phyloP scores from a whole-genome alignment of 2,113 vertebrate species.

The Ammodytes dubius region DNA sequence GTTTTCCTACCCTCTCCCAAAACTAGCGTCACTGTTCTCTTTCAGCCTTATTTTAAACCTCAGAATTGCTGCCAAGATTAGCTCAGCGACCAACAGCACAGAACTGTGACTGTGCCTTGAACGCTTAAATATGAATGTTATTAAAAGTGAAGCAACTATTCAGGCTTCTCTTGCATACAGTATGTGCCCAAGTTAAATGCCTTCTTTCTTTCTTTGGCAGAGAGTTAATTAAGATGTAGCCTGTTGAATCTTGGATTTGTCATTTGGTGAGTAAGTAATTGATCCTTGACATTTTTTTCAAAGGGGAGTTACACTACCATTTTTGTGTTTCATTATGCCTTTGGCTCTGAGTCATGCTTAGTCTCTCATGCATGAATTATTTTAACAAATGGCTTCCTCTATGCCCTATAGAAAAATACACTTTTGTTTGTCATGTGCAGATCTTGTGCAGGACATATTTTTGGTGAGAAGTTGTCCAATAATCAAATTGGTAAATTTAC shows the following conservation, averaged over 20 bases:
- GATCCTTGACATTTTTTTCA: constrained; percentile 23
- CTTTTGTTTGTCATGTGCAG: constrained; percentile 4
- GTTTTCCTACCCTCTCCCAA: not conserved
- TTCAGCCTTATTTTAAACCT: not conserved
- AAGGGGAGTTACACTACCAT: not conserved
- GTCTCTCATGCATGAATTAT: constrained; percentile 51
- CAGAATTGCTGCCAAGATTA: not conserved
- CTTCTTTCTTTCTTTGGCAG: not conserved
- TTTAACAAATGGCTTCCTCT: constrained; percentile 38
- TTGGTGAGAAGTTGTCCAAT: not conserved
- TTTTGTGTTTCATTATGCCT: constrained; percentile 51
- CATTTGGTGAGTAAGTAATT: constrained; percentile 22
- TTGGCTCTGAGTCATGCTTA: constrained; percentile 46
- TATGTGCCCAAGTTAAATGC: not conserved
- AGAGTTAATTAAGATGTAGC: not conserved
- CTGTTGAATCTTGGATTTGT: not conserved
- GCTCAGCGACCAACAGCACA: not conserved
- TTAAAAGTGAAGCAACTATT: not conserved
- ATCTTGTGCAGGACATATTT: not conserved
- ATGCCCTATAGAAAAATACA: constrained; percentile 27
- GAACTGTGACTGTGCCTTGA: not conserved
- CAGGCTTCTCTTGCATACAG: not conserved
- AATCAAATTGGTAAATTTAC: not conserved
- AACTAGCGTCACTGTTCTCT: constrained; percentile 5
- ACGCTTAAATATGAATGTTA: not conserved